A percentile compares a stretch with the other conserved stretches of the same genome.
Conservation (phyloP, 2,888 invertebrate genomes). For the Latheticus oryzae region DNA sequence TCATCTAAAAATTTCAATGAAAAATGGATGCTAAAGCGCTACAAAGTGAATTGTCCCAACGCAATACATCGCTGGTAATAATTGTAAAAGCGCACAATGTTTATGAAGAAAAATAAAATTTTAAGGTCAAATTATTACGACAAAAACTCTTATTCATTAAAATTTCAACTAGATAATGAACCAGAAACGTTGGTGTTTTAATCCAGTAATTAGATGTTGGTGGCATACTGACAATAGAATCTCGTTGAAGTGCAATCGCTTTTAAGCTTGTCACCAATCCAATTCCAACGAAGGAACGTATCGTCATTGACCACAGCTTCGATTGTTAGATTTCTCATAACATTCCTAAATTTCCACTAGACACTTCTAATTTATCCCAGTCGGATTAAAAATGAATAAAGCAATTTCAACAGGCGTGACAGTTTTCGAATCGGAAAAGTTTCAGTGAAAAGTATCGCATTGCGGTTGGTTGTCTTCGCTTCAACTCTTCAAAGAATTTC, state of each 20-base stretch:
- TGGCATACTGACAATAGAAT: conserved; percentile 11
- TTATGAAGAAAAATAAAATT: background rate
- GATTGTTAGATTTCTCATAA: background rate
- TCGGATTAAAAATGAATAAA: conserved; percentile 4
- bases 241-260: no score
- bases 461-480: no score
- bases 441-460: no score
- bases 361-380: background rate
- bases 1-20: conserved; percentile 21
- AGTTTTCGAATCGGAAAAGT: no score
- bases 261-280: no score
- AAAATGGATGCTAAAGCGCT: no score
- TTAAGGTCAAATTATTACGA: background rate
- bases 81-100: background rate
- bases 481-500: conserved; percentile 3
- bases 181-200: conserved; percentile 24
- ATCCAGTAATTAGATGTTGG: conserved; percentile 14
- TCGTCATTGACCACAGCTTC: background rate
- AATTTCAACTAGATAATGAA: conserved; percentile 21
- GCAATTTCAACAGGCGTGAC: background rate
- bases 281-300: background rate
- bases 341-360: background rate
- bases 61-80: background rate
- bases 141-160: conserved; percentile 20
- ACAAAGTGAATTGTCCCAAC: no score